A percentile compares a stretch with the other conserved stretches of the same genome.
Conservation (phyloP, 64 coral and sea anemone genomes). For the Astreopora myriophthalma region DNA sequence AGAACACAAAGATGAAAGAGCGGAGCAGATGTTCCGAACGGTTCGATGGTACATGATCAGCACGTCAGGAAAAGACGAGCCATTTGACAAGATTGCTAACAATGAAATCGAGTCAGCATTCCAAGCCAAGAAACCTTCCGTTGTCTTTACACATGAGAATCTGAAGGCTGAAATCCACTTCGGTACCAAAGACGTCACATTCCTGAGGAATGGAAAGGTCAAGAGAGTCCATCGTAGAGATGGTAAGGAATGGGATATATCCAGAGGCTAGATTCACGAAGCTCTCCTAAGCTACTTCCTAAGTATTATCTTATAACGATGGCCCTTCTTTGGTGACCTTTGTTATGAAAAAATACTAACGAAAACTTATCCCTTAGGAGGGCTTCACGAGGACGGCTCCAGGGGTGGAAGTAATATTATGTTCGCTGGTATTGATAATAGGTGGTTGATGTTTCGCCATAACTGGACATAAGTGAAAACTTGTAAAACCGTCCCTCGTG, state of each 20-base stretch:
- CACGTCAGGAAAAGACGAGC: not conserved
- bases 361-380: too few relatives aligned
- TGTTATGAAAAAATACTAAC: too few relatives aligned
- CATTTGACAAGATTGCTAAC: constrained; percentile 21
- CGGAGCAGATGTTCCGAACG: constrained; percentile 1
- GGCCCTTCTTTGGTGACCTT: too few relatives aligned
- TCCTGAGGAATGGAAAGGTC: constrained; percentile 11
- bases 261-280: too few relatives aligned
- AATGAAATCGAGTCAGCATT: constrained; percentile 21
- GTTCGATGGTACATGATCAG: constrained; percentile 13
- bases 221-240: constrained; percentile 6
- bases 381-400: too few relatives aligned
- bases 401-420: too few relatives aligned
- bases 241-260: not conserved
- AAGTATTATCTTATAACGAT: too few relatives aligned
- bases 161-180: constrained; percentile 31
- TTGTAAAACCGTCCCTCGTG: too few relatives aligned
- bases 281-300: too few relatives aligned
- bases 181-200: not conserved
- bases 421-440: too few relatives aligned
- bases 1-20: constrained; percentile 4
- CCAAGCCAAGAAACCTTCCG: not conserved
- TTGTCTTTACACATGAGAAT: constrained; percentile 1
- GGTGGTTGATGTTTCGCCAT: too few relatives aligned
- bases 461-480: too few relatives aligned